Evolutionary conservation across 2,797 vertebrate genomes (phyloP).

Genomic region (Podarcis siculus): DNA sequence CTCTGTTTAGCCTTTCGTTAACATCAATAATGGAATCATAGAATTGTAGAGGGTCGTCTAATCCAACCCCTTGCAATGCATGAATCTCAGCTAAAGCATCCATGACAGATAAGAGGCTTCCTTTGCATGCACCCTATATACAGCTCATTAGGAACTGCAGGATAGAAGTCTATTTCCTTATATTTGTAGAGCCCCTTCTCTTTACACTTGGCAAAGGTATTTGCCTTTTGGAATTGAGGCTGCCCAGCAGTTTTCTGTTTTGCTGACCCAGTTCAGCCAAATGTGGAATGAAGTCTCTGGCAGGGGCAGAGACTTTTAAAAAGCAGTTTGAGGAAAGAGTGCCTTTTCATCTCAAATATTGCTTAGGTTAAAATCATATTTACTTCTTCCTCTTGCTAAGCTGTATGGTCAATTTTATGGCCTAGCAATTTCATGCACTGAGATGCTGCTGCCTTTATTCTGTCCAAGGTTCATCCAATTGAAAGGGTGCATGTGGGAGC

Average conservation of each 20-base stretch:
- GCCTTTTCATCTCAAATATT: background rate
- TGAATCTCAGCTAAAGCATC: too few species aligned
- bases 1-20: background rate
- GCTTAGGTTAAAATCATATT: background rate
- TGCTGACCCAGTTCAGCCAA: constrained; percentile 18
- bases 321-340: background rate
- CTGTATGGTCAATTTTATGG: background rate
- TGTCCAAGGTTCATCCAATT: background rate
- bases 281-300: constrained; percentile 3
- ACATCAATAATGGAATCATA: too few species aligned
- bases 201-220: background rate
- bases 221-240: background rate
- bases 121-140: background rate
- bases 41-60: too few species aligned
- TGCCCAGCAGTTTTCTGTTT: background rate
- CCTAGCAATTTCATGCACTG: background rate
- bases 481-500: too few species aligned
- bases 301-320: background rate
- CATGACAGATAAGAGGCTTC: background rate
- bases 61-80: too few species aligned
- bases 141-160: background rate
- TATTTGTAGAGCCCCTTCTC: background rate
- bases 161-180: background rate
- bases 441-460: background rate
- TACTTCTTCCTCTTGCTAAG: background rate